A percentile compares a stretch with the other conserved stretches of the same genome.
Evolutionary conservation across 2,888 invertebrate genomes (phyloP).

Genomic region (Amphipoea lucens): DNA sequence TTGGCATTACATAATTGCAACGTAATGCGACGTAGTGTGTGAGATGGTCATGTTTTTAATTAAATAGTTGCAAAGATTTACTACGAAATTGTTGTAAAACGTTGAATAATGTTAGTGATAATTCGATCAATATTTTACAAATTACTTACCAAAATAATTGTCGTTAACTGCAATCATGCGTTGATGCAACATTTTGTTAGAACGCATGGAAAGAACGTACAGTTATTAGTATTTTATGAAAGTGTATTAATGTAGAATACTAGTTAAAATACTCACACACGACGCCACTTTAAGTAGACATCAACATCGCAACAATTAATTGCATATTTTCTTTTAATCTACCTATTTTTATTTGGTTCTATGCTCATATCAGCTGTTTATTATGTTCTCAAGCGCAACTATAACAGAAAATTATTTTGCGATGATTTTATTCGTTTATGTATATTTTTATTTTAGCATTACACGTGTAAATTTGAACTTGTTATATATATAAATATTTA

Average conservation of each 20-base stretch:
- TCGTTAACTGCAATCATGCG: conserved; percentile 96
- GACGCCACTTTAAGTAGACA: conserved; percentile 63
- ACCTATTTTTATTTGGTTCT: conserved; percentile 21
- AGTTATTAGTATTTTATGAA: conserved; percentile 73
- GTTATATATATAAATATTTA: no score
- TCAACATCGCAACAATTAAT: conserved; percentile 35
- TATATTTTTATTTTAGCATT: not conserved
- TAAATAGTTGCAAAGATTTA: conserved; percentile 8
- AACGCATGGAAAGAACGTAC: conserved; percentile 86
- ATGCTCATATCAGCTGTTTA: conserved; percentile 20
- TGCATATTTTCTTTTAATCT: conserved; percentile 43
- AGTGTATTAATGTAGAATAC: conserved; percentile 53
- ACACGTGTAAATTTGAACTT: not conserved
- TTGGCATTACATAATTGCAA: conserved; percentile 48
- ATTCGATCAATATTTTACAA: conserved; percentile 63
- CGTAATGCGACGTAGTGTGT: conserved; percentile 66
- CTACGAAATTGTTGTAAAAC: conserved; percentile 7
- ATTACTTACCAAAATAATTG: conserved; percentile 99
- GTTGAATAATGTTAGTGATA: conserved; percentile 55
- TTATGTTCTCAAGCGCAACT: conserved; percentile 33
- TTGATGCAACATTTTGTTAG: conserved; percentile 86
- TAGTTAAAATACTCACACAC: conserved; percentile 66
- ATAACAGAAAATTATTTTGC: not conserved
- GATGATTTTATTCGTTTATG: conserved; percentile 22
- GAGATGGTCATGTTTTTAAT: conserved; percentile 42